Evolutionary conservation across 2,888 invertebrate genomes (phyloP), one percentile per base, ranked within the genome.

Genomic region (Agriopis marginaria): DNA sequence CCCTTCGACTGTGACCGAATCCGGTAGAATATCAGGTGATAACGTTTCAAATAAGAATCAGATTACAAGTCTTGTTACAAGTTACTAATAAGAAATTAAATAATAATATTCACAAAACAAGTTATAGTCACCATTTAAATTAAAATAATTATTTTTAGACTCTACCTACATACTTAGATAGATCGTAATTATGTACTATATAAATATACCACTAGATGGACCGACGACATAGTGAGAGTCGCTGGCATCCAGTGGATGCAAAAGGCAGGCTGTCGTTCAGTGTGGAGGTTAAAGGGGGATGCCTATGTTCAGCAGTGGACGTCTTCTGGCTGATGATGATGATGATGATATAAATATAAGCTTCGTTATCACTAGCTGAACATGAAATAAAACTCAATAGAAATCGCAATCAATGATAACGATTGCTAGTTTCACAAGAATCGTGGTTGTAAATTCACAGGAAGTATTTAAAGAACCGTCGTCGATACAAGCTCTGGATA

Each of bases 1-100:
- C 81, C 69, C 71, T 78, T n/a, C n/a, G n/a, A n/a, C 76, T 79
- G 81, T 81, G 78, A 66, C 60, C 63, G 58, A 54, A 62, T 55
- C 63, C 71, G 61, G 55, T 56, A 47, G 53, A 56, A 45, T 60
- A 51, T 63, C 71, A 60, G 63, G 65, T 75, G 67, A 63, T 62
- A 32, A 12, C 0, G 65, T 61, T 61, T 50, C 45, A 32, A 63
- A 65, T 67, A 65, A 71, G 63, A 58, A 58, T 66, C 12, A 58
- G 7, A 17, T 63, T 32, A 23, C 8, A 23, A 23, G 17, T 23
- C 17, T n/a, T 11, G 11, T 53, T 40, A 55, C 10, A 42, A 1
- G 6, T 56, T 23, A 4, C 45, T 45, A 54, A 14, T 47, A 56
- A 63, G 55, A 56, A 32, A 63, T 4, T 23, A 45, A 45, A n/a